These are phyloP conservation scores for Thymelicus sylvestris DNA, from an alignment of 2,888 invertebrate genomes.

Conservation along the genomic window DNA sequence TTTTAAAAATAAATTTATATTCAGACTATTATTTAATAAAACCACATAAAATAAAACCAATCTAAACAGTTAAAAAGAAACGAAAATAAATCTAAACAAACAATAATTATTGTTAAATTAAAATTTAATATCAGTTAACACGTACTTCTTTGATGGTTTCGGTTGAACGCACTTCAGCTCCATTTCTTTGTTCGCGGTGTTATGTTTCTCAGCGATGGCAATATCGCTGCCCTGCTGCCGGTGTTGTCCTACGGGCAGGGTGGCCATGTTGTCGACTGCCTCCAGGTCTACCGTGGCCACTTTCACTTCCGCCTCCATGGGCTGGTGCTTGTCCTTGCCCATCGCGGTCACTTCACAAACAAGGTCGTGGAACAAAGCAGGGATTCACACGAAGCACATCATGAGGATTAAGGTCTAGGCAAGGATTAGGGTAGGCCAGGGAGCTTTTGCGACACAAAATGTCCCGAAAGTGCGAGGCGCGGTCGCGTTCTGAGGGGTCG, in stretches of 20 bases:
- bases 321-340: slow-evolving; percentile 82
- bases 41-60: background rate
- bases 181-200: slow-evolving; percentile 94
- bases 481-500: slow-evolving; percentile 65
- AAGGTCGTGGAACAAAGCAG: slow-evolving; percentile 4
- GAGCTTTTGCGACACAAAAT: slow-evolving; percentile 59
- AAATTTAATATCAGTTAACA: slow-evolving; percentile 37
- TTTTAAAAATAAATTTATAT: too few relatives aligned
- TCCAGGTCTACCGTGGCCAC: slow-evolving; percentile 95
- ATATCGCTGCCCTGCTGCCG: slow-evolving; percentile 88
- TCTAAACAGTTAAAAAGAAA: background rate
- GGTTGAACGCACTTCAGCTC: slow-evolving; percentile 93
- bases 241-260: slow-evolving; percentile 92
- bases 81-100: background rate
- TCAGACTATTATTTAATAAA: too few relatives aligned
- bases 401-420: slow-evolving; percentile 57
- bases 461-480: slow-evolving; percentile 74
- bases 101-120: too few relatives aligned
- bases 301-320: slow-evolving; percentile 90
- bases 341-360: slow-evolving; percentile 57
- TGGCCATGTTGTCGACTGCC: slow-evolving; percentile 95
- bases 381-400: slow-evolving; percentile 54
- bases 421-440: slow-evolving; percentile 57
- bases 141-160: slow-evolving; percentile 93
- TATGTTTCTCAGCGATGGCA: slow-evolving; percentile 92